Percentiles rank a stretch among this genome's conserved stretches.
These are phyloP conservation scores for Lasius fuliginosus DNA, from an alignment of 2,888 invertebrate species.

Conservation along the genomic window DNA sequence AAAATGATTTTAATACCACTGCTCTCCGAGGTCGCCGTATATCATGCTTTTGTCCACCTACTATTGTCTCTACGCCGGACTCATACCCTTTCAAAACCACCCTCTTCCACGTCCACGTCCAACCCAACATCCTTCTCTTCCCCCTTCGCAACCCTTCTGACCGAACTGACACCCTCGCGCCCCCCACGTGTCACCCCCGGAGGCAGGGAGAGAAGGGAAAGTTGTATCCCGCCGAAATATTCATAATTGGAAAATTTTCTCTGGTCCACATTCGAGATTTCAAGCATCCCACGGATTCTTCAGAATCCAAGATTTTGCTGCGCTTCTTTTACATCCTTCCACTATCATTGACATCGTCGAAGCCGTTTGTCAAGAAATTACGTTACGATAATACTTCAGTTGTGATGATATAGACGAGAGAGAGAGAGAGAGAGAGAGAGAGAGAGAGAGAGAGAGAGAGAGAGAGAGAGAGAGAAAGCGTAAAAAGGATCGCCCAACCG, in stretches of 20 bases:
- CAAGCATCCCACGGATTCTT: not conserved
- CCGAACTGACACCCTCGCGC: constrained; percentile 38
- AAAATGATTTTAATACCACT: constrained; percentile 86
- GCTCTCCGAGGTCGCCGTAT: constrained; percentile 82
- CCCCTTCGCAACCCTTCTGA: constrained; percentile 21
- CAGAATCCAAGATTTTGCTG: not conserved
- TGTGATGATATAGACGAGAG: constrained; percentile 43
- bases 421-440: too few species aligned
- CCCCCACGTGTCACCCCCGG: not conserved
- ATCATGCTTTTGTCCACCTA: constrained; percentile 85
- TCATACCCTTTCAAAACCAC: constrained; percentile 77
- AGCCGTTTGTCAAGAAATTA: constrained; percentile 43
- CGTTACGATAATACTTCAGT: constrained; percentile 41
- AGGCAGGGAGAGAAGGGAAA: not conserved
- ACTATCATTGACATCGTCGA: not conserved
- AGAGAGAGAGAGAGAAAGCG: not conserved
- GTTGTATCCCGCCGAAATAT: constrained; percentile 29
- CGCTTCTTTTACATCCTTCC: not conserved
- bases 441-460: not conserved
- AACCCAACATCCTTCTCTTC: constrained; percentile 27
- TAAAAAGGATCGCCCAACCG: constrained; percentile 16
- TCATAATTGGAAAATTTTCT: constrained; percentile 77
- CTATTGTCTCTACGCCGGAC: constrained; percentile 83
- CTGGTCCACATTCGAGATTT: constrained; percentile 20
- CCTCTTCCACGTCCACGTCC: constrained; percentile 54